Conservation (phyloP, 2,797 vertebrate species). For the Eidolon dupreanum region DNA sequence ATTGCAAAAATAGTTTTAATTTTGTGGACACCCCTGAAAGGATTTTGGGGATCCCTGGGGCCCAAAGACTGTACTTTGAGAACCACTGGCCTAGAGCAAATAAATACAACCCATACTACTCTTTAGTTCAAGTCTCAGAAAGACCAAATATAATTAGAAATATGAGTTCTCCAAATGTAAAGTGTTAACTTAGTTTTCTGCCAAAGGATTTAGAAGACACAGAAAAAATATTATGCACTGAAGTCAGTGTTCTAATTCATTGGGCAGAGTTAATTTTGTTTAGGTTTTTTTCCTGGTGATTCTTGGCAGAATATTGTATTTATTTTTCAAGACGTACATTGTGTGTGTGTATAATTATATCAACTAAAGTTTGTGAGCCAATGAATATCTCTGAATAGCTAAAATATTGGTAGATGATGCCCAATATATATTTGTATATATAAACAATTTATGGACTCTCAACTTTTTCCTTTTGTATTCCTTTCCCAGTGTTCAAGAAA, state of each 20-base stretch:
- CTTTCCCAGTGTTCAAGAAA: not conserved
- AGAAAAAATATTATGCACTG: not conserved
- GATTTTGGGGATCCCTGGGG: not conserved
- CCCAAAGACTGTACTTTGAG: not conserved
- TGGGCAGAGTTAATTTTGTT: constrained; percentile 51
- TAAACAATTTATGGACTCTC: not conserved
- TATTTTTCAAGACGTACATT: constrained; percentile 35
- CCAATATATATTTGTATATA: not conserved
- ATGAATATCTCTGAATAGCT: not conserved
- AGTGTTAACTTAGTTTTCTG: constrained; percentile 32
- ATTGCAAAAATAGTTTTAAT: not conserved
- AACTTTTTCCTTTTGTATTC: not conserved
- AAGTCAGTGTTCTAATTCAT: constrained; percentile 46
- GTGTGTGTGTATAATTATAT: not conserved
- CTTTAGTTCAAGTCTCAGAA: constrained; percentile 45
- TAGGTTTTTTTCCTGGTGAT: not conserved
- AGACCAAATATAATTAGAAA: constrained; percentile 68
- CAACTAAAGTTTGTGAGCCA: not conserved
- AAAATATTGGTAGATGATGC: not conserved
- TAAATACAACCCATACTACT: constrained; percentile 34
- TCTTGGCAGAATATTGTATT: constrained; percentile 34
- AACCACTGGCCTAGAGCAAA: not conserved
- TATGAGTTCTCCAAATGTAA: constrained; percentile 47
- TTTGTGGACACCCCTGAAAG: not conserved
- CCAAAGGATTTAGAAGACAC: not conserved